A percentile compares a stretch with the other conserved stretches of the same genome.
phyloP scores from a whole-genome alignment of 2,797 vertebrate species.

The Melanogrammus aeglefinus region DNA sequence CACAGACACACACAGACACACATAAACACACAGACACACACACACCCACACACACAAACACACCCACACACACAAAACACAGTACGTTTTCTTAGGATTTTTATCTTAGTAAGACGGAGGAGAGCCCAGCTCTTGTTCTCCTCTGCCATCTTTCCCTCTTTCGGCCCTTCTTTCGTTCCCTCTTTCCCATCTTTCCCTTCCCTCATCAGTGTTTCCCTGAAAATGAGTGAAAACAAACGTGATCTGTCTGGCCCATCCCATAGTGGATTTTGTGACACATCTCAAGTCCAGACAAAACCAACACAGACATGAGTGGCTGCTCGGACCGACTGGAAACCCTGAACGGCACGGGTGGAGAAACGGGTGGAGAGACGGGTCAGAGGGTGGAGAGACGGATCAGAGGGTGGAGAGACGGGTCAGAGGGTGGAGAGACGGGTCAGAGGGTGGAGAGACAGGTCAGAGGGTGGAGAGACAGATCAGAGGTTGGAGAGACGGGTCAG shows the following conservation, averaged over 20 bases:
- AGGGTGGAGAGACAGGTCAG: too few species aligned
- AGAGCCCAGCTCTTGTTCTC: slow-evolving; percentile 4
- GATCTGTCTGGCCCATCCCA: not conserved
- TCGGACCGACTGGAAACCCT: not conserved
- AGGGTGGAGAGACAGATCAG: too few species aligned
- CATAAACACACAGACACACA: slow-evolving; percentile 16
- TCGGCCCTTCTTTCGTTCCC: not conserved
- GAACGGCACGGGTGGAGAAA: not conserved
- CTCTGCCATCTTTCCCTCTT: not conserved
- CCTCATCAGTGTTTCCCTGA: slow-evolving; percentile 10
- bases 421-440: too few species aligned
- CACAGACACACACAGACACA: not conserved
- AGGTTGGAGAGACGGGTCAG: too few species aligned
- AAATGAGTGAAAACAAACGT: not conserved
- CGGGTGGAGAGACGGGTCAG: too few species aligned
- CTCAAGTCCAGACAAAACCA: not conserved
- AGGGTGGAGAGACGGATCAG: too few species aligned
- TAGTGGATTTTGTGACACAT: not conserved
- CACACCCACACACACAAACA: slow-evolving; percentile 1
- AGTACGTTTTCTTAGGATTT: not conserved
- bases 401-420: too few species aligned
- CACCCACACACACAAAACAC: slow-evolving; percentile 44
- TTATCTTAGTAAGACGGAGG: slow-evolving; percentile 4
- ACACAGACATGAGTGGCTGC: not conserved
- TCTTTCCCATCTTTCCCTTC: not conserved